These are phyloP conservation scores for Bathynomus jamesi DNA, from an alignment of 1,140 invertebrate genomes.

Conservation along the genomic window DNA sequence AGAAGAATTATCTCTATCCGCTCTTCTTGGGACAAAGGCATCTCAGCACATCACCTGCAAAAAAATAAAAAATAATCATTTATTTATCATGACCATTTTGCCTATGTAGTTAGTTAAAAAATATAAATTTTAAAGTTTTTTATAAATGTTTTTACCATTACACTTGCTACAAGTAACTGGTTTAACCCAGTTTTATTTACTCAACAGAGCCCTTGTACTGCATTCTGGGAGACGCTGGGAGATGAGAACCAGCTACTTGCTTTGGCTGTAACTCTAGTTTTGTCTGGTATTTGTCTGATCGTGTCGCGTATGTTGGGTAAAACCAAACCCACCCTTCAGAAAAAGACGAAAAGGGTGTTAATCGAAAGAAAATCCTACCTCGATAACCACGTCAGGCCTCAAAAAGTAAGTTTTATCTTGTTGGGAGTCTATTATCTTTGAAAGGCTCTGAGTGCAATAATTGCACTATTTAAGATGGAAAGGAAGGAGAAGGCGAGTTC, in stretches of 20 bases:
- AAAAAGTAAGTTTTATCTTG: constrained; percentile 44
- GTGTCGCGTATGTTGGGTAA: constrained; percentile 45
- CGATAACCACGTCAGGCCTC: constrained; percentile 45
- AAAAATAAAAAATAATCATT: no score
- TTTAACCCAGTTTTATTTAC: constrained; percentile 12
- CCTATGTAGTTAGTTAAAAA: no score
- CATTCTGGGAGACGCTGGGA: constrained; percentile 43
- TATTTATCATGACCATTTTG: no score
- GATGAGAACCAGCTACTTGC: constrained; percentile 42
- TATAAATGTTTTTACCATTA: constrained; percentile 4
- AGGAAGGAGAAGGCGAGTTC: background rate
- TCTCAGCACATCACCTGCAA: no score
- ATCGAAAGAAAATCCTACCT: constrained; percentile 48
- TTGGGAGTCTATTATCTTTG: background rate
- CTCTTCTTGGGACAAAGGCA: no score
- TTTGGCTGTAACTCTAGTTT: constrained; percentile 40
- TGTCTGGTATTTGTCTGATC: constrained; percentile 43
- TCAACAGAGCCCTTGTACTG: constrained; percentile 23
- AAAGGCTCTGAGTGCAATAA: background rate
- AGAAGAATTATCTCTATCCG: no score
- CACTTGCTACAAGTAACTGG: background rate
- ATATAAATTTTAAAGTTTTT: background rate
- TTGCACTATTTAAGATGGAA: background rate
- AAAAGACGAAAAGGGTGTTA: constrained; percentile 46
- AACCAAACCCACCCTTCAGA: constrained; percentile 44